These are phyloP conservation scores for Atethmia centrago DNA, from an alignment of 2,888 invertebrate species.

Conservation along the genomic window DNA sequence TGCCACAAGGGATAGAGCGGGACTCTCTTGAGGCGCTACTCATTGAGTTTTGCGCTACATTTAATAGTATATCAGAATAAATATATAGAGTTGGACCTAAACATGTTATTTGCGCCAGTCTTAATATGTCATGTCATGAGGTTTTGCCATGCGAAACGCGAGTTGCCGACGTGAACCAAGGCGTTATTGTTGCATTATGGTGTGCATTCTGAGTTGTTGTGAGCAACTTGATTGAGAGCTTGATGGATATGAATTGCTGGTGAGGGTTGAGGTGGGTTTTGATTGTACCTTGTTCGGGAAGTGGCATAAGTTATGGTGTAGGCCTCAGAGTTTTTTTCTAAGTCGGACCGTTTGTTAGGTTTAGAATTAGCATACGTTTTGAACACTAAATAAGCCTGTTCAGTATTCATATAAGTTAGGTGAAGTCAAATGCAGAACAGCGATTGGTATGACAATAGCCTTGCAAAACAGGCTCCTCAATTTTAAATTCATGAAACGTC, in stretches of 20 bases:
- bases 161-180: slow-evolving; percentile 69
- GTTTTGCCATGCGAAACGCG: slow-evolving; percentile 83
- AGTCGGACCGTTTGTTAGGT: no score
- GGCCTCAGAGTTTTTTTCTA: not conserved
- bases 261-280: slow-evolving; percentile 1
- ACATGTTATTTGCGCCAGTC: no score
- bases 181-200: slow-evolving; percentile 82
- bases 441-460: slow-evolving; percentile 8
- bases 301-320: not conserved
- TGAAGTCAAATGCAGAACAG: not conserved
- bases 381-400: not conserved
- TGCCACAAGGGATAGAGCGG: no score
- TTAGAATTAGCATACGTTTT: not conserved
- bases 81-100: no score
- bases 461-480: slow-evolving; percentile 1
- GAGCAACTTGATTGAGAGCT: slow-evolving; percentile 40
- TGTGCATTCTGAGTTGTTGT: slow-evolving; percentile 76
- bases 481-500: slow-evolving; percentile 5
- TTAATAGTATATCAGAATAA: no score
- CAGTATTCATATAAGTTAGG: not conserved
- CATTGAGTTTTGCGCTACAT: no score
- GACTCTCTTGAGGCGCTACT: no score
- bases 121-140: slow-evolving; percentile 77
- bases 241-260: slow-evolving; percentile 43
- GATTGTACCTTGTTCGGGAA: not conserved